Evolutionary conservation across 1,140 invertebrate species (phyloP).

Genomic region (Lepidurus arcticus): DNA sequence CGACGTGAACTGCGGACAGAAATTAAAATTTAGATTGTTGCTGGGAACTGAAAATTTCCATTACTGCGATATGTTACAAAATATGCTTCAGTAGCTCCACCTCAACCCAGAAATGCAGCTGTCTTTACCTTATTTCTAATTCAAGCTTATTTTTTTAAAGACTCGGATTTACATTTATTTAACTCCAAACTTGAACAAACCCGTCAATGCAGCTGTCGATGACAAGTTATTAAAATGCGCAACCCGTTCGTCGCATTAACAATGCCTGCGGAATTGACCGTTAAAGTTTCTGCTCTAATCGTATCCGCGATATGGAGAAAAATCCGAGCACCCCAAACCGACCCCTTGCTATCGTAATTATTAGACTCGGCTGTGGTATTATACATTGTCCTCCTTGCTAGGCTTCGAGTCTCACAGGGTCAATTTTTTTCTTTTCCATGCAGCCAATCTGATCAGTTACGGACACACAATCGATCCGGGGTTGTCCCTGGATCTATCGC

Average conservation of each 20-base stretch:
- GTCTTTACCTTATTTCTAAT: constrained; percentile 5
- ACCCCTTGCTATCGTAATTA: constrained; percentile 15
- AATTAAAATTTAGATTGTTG: too few species aligned
- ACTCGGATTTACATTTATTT: not conserved
- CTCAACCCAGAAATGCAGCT: not conserved
- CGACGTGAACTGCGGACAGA: too few species aligned
- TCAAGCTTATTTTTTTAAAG: constrained; percentile 12
- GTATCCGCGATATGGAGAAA: not conserved
- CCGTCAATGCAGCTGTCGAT: constrained; percentile 18
- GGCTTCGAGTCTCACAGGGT: not conserved
- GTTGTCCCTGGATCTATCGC: not conserved
- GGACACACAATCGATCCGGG: not conserved
- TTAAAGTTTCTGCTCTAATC: not conserved
- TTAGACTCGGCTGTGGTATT: not conserved
- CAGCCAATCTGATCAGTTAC: constrained; percentile 1
- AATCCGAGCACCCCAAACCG: not conserved
- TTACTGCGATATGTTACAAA: too few species aligned
- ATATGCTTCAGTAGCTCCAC: too few species aligned
- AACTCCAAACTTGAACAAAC: not conserved
- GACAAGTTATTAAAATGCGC: constrained; percentile 12
- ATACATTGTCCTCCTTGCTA: not conserved
- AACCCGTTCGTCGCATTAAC: not conserved
- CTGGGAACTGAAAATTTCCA: too few species aligned
- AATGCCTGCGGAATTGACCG: not conserved
- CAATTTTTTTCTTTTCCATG: not conserved